Percentiles rank a stretch among this genome's conserved stretches.
Evolutionary conservation across 2,113 vertebrate species (phyloP).

Genomic region (Python bivittatus): DNA sequence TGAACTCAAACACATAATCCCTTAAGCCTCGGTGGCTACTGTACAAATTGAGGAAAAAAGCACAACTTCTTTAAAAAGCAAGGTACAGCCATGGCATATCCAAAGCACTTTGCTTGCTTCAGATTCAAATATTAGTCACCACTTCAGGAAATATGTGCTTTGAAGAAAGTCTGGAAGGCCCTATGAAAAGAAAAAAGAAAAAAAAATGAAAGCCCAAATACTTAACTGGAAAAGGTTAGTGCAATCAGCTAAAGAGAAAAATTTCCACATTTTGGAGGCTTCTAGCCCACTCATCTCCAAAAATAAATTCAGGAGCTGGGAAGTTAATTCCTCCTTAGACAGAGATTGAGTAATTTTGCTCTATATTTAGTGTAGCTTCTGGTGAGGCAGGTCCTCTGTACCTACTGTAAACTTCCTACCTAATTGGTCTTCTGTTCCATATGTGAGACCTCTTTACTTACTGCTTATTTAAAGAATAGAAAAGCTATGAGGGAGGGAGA

Average conservation of each 20-base stretch:
- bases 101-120: not conserved
- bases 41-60: not conserved
- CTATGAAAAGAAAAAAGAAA: not conserved
- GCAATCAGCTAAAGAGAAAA: not conserved
- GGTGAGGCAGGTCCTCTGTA: not conserved
- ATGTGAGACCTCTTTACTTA: not conserved
- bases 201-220: not conserved
- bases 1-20: not conserved
- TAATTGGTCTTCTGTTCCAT: not conserved
- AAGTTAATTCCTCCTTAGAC: not conserved
- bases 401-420: not conserved
- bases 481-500: not conserved
- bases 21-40: not conserved
- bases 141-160: not conserved
- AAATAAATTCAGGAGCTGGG: not conserved
- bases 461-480: not conserved
- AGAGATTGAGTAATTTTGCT: not conserved
- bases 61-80: not conserved
- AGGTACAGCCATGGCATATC: not conserved
- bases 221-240: not conserved
- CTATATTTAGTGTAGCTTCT: not conserved
- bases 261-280: not conserved
- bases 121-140: not conserved
- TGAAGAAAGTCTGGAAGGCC: not conserved
- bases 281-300: not conserved